Evolutionary conservation across 2,113 vertebrate genomes (phyloP).

Genomic region (Damaliscus lunatus): DNA sequence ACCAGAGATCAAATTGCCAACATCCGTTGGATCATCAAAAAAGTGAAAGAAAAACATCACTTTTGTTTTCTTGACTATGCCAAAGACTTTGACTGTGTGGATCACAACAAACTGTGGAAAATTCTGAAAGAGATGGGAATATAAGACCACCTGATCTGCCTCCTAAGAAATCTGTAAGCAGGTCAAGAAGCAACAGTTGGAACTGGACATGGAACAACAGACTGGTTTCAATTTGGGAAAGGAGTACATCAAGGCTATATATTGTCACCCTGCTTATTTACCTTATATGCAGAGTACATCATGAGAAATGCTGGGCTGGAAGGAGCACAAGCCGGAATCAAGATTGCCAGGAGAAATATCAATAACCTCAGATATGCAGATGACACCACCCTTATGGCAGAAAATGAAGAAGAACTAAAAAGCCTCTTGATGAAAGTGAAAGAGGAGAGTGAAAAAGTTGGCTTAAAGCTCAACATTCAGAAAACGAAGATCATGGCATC

Average conservation of each 20-base stretch:
- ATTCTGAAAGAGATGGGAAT: not conserved
- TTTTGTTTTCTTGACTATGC: not conserved
- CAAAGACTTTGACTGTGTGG: not conserved
- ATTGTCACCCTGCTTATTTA: not conserved
- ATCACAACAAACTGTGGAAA: not conserved
- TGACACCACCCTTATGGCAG: not conserved
- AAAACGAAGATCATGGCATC: not conserved
- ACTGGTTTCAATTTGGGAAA: not conserved
- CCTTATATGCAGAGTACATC: not conserved
- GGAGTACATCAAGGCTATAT: not conserved
- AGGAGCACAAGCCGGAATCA: not conserved
- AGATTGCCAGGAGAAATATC: not conserved
- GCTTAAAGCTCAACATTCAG: not conserved
- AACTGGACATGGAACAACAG: not conserved
- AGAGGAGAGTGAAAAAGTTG: not conserved
- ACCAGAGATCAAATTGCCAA: not conserved
- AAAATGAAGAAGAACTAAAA: not conserved
- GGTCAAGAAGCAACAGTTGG: not conserved
- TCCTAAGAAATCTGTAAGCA: not conserved
- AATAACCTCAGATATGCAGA: not conserved
- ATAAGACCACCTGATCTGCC: not conserved
- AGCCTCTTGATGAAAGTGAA: not conserved
- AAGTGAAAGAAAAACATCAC: not conserved
- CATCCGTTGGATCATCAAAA: not conserved
- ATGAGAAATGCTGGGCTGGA: not conserved